Evolutionary conservation across 2,113 vertebrate species (phyloP).

Genomic region (Scatophagus argus): DNA sequence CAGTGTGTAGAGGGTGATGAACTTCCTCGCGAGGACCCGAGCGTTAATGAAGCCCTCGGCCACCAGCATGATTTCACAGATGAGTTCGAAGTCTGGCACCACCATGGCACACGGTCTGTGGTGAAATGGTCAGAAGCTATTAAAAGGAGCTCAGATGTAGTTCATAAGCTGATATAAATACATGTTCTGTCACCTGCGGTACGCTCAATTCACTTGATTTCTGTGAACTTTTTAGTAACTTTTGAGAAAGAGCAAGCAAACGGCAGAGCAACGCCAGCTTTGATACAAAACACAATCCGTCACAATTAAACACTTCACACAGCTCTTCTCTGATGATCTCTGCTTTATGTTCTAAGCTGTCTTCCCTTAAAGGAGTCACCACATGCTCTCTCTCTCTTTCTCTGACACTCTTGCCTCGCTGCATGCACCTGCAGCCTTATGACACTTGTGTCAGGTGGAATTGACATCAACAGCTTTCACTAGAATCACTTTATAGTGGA

Average conservation of each 20-base stretch:
- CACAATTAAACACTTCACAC: neutral
- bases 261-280: neutral
- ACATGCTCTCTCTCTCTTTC: neutral
- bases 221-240: neutral
- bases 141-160: neutral
- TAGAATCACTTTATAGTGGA: too few relatives aligned
- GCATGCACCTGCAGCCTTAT: too few relatives aligned
- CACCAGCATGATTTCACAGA: slow-evolving; percentile 99
- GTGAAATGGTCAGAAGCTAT: neutral
- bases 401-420: neutral
- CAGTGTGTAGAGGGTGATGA: slow-evolving; percentile 94
- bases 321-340: neutral
- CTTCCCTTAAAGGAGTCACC: neutral
- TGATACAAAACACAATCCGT: slow-evolving; percentile 1
- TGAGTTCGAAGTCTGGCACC: slow-evolving; percentile 96
- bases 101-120: slow-evolving; percentile 97
- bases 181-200: neutral
- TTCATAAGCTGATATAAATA: neutral
- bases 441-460: neutral
- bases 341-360: neutral
- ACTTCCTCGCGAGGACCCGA: slow-evolving; percentile 91
- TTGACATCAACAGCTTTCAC: neutral
- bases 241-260: neutral
- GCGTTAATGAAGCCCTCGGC: slow-evolving; percentile 95
- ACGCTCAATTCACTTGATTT: neutral